These are phyloP conservation scores for Panulirus ornatus DNA, from an alignment of 1,140 invertebrate genomes.

Conservation along the genomic window DNA sequence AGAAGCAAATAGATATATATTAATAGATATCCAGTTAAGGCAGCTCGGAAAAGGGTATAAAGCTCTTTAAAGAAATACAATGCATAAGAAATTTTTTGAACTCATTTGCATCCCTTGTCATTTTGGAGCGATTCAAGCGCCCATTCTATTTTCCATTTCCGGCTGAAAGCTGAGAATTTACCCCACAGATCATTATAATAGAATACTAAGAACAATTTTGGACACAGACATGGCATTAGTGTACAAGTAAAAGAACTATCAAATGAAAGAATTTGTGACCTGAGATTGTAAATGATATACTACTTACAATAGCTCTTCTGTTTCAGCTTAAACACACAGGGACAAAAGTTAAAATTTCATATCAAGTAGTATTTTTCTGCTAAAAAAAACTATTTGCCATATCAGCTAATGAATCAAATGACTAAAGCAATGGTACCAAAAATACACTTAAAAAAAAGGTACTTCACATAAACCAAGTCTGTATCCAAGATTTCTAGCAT, in stretches of 20 bases:
- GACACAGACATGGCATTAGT: constrained; percentile 46
- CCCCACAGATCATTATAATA: background rate
- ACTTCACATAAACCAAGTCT: constrained; percentile 35
- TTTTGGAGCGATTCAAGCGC: background rate
- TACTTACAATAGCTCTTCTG: background rate
- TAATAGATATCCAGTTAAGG: background rate
- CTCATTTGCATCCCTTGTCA: background rate
- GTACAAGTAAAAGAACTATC: too few relatives aligned
- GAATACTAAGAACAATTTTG: constrained; percentile 42
- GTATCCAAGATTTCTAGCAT: constrained; percentile 34
- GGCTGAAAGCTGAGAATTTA: background rate
- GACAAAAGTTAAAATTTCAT: too few relatives aligned
- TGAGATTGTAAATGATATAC: background rate
- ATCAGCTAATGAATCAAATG: background rate
- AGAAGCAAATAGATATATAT: background rate
- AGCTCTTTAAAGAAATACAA: background rate
- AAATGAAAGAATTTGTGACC: background rate
- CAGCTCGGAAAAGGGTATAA: constrained; percentile 18
- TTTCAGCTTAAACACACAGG: background rate
- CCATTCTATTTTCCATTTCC: constrained; percentile 12
- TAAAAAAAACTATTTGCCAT: background rate
- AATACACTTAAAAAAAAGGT: background rate
- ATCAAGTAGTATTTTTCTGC: background rate
- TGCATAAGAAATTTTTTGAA: background rate
- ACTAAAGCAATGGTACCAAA: background rate